Evolutionary conservation across 2,113 vertebrate genomes (phyloP), one percentile per base, ranked within the genome.

Genomic region (Ramphastos sulfuratus): DNA sequence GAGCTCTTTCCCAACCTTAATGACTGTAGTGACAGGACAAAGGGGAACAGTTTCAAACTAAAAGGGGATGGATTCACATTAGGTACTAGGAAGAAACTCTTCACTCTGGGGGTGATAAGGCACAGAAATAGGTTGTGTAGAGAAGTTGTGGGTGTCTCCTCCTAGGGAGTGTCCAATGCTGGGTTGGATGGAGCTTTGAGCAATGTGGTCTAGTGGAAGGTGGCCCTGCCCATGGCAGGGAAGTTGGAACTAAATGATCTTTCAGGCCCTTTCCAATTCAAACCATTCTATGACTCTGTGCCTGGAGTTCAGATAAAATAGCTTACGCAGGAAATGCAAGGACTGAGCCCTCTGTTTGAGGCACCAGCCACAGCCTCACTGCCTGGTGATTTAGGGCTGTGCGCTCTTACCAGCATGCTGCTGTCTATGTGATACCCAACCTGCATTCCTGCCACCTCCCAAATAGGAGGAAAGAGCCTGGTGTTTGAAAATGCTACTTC

Each of bases 401-500:
- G 46, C 61, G 42, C 33, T 19, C 9, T 6, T 13, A 1, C 2
- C 48, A 6, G 30, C 24, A 1, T 2, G 1, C 10, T 42, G 39
- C 66, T 7, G 6, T 2, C 30, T 3, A 6, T 2, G 12, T 13
- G 39, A 20, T 27, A 27, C 3, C 44, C 35, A 10, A 2, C 39
- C 72, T 4, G 65, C 10, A 2, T 5, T 14, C 9, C 42, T 11
- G 70, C 60, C 39, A 2, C 44, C 50, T 30, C 37, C 13, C 13
- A 2, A 1, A 12, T 1, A 1, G 28, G 44, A 70, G 70, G 21
- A 52, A 16, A 20, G 55, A 30, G 35, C 61, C 69, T 4, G 6
- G 2, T 1, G 48, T 1, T 14, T 10, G 58, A 5, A 60, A 20
- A 48, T 46, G 44, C 28, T 4, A 3, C 8, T 28, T 6, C 20